Evolutionary conservation across 2,113 vertebrate species (phyloP), one percentile per base, ranked within the genome.

Genomic region (Mandrillus leucophaeus): DNA sequence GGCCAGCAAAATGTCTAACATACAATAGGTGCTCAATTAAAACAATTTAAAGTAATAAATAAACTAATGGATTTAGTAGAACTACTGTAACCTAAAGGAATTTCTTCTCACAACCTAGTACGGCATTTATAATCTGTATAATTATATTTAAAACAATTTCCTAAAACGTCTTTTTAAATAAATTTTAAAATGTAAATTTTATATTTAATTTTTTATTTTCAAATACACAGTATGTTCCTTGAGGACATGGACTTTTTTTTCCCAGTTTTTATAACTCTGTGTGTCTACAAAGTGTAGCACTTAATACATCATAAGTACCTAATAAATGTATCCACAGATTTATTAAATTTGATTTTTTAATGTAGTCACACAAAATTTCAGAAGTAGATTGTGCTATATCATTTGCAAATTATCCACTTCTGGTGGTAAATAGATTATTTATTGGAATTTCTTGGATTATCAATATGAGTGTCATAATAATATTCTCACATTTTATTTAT

Each of bases 321-420:
- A 95, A 83, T 87, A 90, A 83, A 66, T 32, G 0, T 87, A 72
- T n/a, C 7, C 30, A 70, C 4, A 66, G 22, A 38, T 48, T 59
- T 86, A 68, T 38, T 93, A 83, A 61, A 55, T 35, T 76, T 89
- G 13, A 92, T 92, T 85, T 88, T 88, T 96, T 95, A 72, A 81
- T 70, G 17, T 14, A 75, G 14, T 81, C n/a, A 80, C 59, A 83
- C 0, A 48, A 13, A 79, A 32, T 73, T 72, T 10, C 12, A 73
- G 35, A 43, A 88, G n/a, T 61, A 68, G 10, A 27, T 55, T 61
- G 17, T 40, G 86, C 16, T 30, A 85, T 23, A 76, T 73, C 43
- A 79, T 78, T 95, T 95, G 13, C 10, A 90, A 38, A 9, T 80
- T 16, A 81, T 48, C 25, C 86, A 3, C 40, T 76, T 68, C 66